Evolutionary conservation across 2,888 invertebrate species (phyloP).

Genomic region (Anodontia alba): DNA sequence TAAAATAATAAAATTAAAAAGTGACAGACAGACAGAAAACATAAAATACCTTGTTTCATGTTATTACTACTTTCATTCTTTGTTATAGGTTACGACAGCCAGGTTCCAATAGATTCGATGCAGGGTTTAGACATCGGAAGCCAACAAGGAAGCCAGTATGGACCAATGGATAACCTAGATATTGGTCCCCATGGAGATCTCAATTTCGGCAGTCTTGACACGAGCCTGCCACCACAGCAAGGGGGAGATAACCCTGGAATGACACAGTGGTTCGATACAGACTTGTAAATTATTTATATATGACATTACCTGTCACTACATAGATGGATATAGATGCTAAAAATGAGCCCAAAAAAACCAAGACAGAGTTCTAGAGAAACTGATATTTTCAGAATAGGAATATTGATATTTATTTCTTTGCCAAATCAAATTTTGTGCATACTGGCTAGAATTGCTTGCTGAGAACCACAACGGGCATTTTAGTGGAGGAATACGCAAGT

Average conservation of each 20-base stretch:
- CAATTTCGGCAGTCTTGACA: conserved; percentile 90
- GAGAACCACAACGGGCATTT: too few relatives aligned
- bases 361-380: not conserved
- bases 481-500: too few relatives aligned
- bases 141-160: conserved; percentile 88
- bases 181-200: conserved; percentile 87
- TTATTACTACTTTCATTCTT: too few relatives aligned
- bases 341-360: not conserved
- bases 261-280: conserved; percentile 99
- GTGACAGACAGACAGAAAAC: too few relatives aligned
- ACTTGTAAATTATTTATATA: conserved; percentile 88
- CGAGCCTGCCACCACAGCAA: conserved; percentile 88
- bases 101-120: conserved; percentile 98
- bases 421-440: too few relatives aligned
- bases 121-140: conserved; percentile 96
- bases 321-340: not conserved
- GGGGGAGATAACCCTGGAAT: conserved; percentile 89
- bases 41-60: too few relatives aligned
- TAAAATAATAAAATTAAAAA: too few relatives aligned
- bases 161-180: conserved; percentile 89
- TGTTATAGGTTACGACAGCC: conserved; percentile 93
- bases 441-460: too few relatives aligned
- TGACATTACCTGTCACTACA: not conserved
- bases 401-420: not conserved
- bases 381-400: not conserved